Evolutionary conservation across 2,797 vertebrate species (phyloP).

Genomic region (Sciurus vulgaris): DNA sequence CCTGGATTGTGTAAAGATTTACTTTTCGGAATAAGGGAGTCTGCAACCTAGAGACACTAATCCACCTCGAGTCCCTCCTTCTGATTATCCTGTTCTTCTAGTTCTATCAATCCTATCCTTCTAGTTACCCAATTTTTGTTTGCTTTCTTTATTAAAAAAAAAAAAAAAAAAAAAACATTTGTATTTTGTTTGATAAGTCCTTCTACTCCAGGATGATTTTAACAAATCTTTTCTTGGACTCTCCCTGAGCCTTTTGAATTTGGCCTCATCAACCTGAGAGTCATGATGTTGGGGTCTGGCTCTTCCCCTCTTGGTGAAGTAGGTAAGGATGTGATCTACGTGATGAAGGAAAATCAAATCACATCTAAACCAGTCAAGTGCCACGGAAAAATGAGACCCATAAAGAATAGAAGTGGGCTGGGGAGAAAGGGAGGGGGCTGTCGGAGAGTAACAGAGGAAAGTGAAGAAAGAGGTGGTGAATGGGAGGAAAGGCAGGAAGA

Average conservation of each 20-base stretch:
- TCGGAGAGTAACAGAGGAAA: background rate
- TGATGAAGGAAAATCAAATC: background rate
- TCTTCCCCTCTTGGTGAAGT: background rate
- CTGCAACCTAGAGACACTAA: background rate
- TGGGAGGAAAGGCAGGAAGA: background rate
- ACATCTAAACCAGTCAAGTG: background rate
- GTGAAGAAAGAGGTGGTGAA: background rate
- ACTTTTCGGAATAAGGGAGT: background rate
- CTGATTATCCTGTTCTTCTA: background rate
- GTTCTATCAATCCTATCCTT: background rate
- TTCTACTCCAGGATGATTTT: background rate
- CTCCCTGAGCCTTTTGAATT: background rate
- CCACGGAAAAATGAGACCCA: background rate
- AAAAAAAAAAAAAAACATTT: background rate
- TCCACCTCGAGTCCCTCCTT: background rate
- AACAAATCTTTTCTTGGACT: background rate
- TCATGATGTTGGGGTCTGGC: background rate
- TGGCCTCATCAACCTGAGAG: background rate
- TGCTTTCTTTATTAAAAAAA: background rate
- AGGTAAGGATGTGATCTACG: background rate
- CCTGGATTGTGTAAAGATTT: background rate
- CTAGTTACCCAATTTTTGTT: background rate
- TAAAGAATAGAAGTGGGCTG: background rate
- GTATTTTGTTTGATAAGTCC: background rate
- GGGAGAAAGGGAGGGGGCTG: no score